Evolutionary conservation across 2,797 vertebrate species (phyloP).

Genomic region (Setipinna tenuifilis): DNA sequence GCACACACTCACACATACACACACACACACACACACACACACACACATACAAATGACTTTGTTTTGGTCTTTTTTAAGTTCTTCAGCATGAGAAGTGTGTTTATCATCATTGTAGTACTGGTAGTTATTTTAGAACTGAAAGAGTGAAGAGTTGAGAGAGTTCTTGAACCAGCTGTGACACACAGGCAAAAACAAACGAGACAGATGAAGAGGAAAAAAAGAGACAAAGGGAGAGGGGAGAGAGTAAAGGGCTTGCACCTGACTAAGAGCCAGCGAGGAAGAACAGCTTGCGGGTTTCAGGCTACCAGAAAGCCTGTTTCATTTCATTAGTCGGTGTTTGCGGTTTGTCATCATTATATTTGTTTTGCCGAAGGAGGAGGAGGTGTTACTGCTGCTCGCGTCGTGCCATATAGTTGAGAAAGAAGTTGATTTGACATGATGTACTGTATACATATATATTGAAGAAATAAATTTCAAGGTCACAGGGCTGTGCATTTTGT

Average conservation of each 20-base stretch:
- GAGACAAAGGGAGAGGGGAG: too few species aligned
- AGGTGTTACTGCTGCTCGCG: background rate
- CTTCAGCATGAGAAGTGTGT: conserved; percentile 25
- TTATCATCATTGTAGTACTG: conserved; percentile 22
- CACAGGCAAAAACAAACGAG: too few species aligned
- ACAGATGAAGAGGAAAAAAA: too few species aligned
- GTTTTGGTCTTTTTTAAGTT: background rate
- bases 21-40: background rate
- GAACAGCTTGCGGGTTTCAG: background rate
- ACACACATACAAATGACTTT: too few species aligned
- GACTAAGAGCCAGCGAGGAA: background rate
- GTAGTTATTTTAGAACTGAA: conserved; percentile 21
- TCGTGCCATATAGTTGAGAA: background rate
- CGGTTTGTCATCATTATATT: background rate
- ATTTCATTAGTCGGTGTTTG: background rate
- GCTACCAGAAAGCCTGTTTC: background rate
- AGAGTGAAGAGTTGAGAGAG: background rate
- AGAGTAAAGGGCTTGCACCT: background rate
- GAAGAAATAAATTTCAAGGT: background rate
- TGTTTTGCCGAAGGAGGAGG: background rate
- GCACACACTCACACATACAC: too few species aligned
- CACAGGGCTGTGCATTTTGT: background rate
- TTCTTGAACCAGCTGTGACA: too few species aligned
- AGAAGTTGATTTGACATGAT: background rate
- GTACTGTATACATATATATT: background rate